These are phyloP conservation scores for Lutjanus argentimaculatus DNA, from an alignment of 2,797 vertebrate species.

Conservation along the genomic window DNA sequence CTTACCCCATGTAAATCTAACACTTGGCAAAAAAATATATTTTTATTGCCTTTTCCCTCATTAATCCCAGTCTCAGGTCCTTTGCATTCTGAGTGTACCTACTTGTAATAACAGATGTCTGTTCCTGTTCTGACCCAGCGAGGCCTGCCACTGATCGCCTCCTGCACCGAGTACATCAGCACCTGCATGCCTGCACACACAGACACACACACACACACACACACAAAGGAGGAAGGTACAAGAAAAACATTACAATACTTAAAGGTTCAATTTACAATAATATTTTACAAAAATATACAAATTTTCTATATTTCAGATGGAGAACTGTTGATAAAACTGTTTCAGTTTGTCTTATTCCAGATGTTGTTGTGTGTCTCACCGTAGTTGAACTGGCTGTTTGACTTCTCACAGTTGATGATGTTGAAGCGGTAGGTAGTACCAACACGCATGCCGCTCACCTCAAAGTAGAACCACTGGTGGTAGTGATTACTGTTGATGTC, in stretches of 20 bases:
- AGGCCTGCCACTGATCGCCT: constrained; percentile 93
- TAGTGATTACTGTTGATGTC: constrained; percentile 99
- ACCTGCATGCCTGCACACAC: constrained; percentile 94
- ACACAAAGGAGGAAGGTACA: background rate
- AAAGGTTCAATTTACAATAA: background rate
- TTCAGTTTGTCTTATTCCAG: background rate
- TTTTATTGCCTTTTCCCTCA: background rate
- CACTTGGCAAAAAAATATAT: background rate
- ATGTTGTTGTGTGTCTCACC: constrained; percentile 85
- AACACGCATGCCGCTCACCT: constrained; percentile 97
- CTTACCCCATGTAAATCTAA: background rate
- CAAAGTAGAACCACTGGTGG: constrained; percentile 99
- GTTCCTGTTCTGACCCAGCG: constrained; percentile 93
- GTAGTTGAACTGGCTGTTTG: constrained; percentile 99
- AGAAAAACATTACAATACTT: background rate
- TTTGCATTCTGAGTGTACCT: constrained; percentile 68
- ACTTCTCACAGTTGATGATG: constrained; percentile 99
- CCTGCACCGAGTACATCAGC: constrained; percentile 98
- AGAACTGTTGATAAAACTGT: background rate
- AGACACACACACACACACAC: constrained; percentile 74
- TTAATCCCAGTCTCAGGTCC: background rate
- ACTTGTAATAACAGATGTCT: constrained; percentile 99
- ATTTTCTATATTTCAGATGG: background rate
- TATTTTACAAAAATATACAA: background rate
- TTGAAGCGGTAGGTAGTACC: constrained; percentile 94